Base-by-base conservation (phyloP, 2,797 vertebrate species). In the Chelon auratus region DNA sequence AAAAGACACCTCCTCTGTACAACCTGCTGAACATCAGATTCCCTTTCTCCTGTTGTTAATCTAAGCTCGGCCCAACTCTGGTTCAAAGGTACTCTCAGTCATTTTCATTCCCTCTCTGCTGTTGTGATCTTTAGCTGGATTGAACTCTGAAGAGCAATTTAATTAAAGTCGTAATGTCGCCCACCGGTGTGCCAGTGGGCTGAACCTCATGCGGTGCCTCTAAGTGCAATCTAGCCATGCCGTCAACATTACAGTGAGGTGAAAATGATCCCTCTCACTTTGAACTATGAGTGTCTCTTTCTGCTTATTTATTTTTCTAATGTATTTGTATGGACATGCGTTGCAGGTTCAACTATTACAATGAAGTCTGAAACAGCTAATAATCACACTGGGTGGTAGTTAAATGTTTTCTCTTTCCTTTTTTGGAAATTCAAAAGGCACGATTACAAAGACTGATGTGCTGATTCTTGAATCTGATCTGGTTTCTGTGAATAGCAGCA, bases 211-310 rank as follows among this genome's bases (percentile, higher is more conserved):
- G 76, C 64, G 77, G 82, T 26, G 24, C 50, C 39, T 52, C 63
- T 60, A 66, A 83, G 70, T 80, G 81, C 74, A 62, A 51, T 72
- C 68, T 40, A 13, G 37, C 70, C 67, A 51, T 53, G 54, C 58
- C 39, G 65, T 80, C 77, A 69, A 64, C 75, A 83, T 84, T 47
- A 74, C 40, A 70, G 73, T 57, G 15, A 77, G 45, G 30, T 61
- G 77, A 75, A 66, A 81, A 74, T 36, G 9, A 84, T 78, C 74
- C 42, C 30, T 53, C 39, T 62, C 36, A 24, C 45, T 36, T 11
- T 17, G 67, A 47, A 47, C 36, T n/a, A 12, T 55, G 40, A 50
- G 18, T 20, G 3, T 20, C 4, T 50, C 2, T 50, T 63, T 59
- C 37, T 11, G 10, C 9, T 36, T 12, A 42, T 42, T 5, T 13